Percentiles rank a stretch among this genome's conserved stretches.
phyloP scores from a whole-genome alignment of 2,888 invertebrate genomes.

The Apamea monoglypha region DNA sequence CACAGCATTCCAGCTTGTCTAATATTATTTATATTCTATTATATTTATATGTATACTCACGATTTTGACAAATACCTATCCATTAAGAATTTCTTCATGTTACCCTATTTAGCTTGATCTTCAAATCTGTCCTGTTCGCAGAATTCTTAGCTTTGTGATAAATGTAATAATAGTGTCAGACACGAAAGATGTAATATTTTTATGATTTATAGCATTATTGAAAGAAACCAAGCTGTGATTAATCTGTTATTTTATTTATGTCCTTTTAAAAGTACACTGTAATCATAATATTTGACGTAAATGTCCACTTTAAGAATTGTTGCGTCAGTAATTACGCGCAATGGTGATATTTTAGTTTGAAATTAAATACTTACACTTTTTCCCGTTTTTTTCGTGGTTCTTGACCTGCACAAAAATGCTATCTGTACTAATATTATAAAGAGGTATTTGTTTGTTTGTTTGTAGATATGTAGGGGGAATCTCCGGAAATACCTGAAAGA shows the following conservation, averaged over 20 bases:
- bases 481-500: no score
- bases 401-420: conserved; percentile 13
- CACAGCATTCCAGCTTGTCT: no score
- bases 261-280: conserved; percentile 33
- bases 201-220: conserved; percentile 66
- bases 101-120: conserved; percentile 44
- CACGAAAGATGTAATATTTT: conserved; percentile 66
- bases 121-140: conserved; percentile 45
- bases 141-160: conserved; percentile 62
- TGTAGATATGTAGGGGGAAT: no score
- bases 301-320: conserved; percentile 19
- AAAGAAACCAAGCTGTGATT: conserved; percentile 81
- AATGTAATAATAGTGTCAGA: conserved; percentile 67
- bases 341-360: conserved; percentile 21
- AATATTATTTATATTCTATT: no score
- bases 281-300: conserved; percentile 31
- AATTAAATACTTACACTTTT: not conserved
- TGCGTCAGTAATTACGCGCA: conserved; percentile 43
- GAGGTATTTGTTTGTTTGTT: no score
- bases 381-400: not conserved
- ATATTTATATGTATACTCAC: not conserved
- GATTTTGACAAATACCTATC: conserved; percentile 39
- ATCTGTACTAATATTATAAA: not conserved
- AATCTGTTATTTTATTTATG: conserved; percentile 54
- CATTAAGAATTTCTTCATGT: conserved; percentile 32